Evolutionary conservation across 1,140 invertebrate genomes (phyloP), one percentile per base, ranked within the genome.

Genomic region (Colletes gigas): DNA sequence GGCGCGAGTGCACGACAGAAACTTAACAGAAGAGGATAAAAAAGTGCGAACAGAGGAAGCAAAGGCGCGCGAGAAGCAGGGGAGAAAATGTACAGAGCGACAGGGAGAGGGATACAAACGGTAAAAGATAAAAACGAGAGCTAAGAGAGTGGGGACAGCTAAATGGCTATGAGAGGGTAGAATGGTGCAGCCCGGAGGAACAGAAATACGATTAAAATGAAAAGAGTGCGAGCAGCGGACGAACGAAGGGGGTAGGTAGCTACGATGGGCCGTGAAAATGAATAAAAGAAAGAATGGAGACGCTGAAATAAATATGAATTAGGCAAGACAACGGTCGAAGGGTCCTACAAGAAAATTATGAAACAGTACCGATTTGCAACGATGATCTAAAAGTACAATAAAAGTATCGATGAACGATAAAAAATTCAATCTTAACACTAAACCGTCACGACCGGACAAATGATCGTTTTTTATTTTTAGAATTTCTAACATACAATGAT

Each of bases 31-130:
- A 59, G 47, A 57, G 19, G 55, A 30, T 54, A 21, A 59, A 60
- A 70, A 79, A 39, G 14, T 54, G 30, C 39, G 17, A 66, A 72
- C n/a, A 65, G 60, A 44, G n/a, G 44, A 76, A 1, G 2, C 47
- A 17, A 12, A 4, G 60, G 12, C 39, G 12, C 30, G 30, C 30
- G 30, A 30, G 30, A 30, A 30, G 30, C 2, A 30, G 2, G 2
- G 30, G 30, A 2, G 30, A 14, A 68, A 54, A 63, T n/a, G 52
- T 67, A 76, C 44, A 17, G 19, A 76, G 21, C 17, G 52, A 57
- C 52, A 57, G 52, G 52, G 59, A 50, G 63, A 17, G 39, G 41
- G 41, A 47, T 47, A 59, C 55, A 15, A 54, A 76, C 4, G 63
- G 15, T 3, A 66, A n/a, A 59, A 21, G n/a, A 68, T 59, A 15